Base-by-base conservation (phyloP, 2,113 vertebrate species). In the Seriola quinqueradiata region DNA sequence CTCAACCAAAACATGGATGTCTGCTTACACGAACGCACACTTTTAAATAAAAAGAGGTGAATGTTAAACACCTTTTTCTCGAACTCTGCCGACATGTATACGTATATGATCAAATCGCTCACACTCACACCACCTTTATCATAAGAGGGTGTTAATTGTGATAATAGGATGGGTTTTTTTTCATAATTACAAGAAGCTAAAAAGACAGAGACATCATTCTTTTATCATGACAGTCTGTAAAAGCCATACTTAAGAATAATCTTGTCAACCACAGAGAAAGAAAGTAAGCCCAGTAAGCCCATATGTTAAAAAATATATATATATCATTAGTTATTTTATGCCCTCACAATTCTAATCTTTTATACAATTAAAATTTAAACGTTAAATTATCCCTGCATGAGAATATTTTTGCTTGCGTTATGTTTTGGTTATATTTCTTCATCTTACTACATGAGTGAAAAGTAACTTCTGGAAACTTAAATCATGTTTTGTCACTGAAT, bases 401-500 rank as follows among this genome's bases (percentile, higher is more conserved):
- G 8, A 68, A 54, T 13, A 38, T 42, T 55, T 54, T 70, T 63
- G 19, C 42, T 50, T 4, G n/a, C 19, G 21, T 46, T 32, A 36
- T 25, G 12, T 55, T 25, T 50, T 63, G 10, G n/a, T 46, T 28
- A 1, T 52, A 58, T 46, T 52, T 64, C 11, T 46, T 64, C 36
- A 52, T 48, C n/a, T 42, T 71, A 10, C 44, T n/a, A 13, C n/a
- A 19, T 23, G 40, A n/a, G 36, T 69, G 42, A 13, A 9, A 21
- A 13, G 52, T 38, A 57, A 70, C 38, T 73, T 66, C 11, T 61
- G 55, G 13, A 67, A 58, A 75, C 60, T 76, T 57, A 17, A 44
- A 63, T 38, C 17, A 40, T 40, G 21, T 72, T 80, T 57, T 75
- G 54, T 79, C 66, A 75, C 63, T 21, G 71, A 70, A 75, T 71